These are phyloP conservation scores for Eupeodes latifasciatus DNA, from an alignment of 2,888 invertebrate genomes.

Conservation along the genomic window DNA sequence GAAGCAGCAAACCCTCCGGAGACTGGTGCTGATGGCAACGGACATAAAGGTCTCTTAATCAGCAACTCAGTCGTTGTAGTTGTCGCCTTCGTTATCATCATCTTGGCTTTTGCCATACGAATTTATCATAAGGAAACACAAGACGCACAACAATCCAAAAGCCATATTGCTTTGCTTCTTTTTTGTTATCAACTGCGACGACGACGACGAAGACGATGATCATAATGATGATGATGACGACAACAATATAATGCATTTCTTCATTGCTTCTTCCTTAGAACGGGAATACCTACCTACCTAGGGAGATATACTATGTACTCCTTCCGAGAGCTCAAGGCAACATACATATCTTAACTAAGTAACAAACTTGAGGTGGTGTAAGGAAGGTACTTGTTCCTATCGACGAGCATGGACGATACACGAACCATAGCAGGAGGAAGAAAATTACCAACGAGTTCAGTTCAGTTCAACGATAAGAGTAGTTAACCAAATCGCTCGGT, in stretches of 20 bases:
- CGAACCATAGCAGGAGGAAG: conserved; percentile 28
- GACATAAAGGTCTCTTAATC: conserved; percentile 39
- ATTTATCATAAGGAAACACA: neutral
- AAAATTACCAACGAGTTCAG: conserved; percentile 67
- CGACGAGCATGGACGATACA: neutral
- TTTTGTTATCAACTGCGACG: conserved; percentile 45
- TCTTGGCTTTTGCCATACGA: conserved; percentile 4
- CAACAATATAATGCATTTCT: conserved; percentile 53
- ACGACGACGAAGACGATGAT: neutral
- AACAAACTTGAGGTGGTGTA: neutral
- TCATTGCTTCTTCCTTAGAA: neutral
- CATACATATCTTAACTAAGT: conserved; percentile 38
- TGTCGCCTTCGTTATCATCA: neutral
- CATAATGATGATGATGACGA: neutral
- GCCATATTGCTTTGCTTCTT: conserved; percentile 40
- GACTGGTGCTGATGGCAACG: conserved; percentile 15
- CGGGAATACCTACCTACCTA: neutral
- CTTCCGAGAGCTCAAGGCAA: conserved; percentile 19
- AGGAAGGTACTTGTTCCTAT: neutral
- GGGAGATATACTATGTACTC: neutral
- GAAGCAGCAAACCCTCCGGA: conserved; percentile 1
- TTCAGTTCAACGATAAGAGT: conserved; percentile 69
- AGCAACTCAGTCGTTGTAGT: conserved; percentile 13
- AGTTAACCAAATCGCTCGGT: conserved; percentile 72
- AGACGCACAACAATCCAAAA: conserved; percentile 44